Percentiles rank a stretch among this genome's conserved stretches.
These are phyloP conservation scores for Sciurus niger DNA, from an alignment of 2,113 vertebrate species.

Conservation along the genomic window DNA sequence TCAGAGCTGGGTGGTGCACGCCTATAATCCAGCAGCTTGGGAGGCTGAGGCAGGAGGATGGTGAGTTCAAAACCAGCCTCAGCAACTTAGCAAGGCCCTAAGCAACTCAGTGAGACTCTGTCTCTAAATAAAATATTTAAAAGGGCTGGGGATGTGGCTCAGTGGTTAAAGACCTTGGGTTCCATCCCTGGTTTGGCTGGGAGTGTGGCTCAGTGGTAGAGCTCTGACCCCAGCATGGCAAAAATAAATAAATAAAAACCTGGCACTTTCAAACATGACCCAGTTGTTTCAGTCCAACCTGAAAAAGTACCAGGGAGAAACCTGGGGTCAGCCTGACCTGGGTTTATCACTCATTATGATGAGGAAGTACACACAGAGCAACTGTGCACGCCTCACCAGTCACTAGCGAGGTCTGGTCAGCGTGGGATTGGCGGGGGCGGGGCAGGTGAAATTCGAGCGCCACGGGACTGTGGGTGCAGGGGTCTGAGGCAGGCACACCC, in stretches of 20 bases:
- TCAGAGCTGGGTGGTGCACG: too few species aligned
- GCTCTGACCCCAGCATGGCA: background rate
- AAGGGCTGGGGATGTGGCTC: background rate
- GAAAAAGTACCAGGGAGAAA: background rate
- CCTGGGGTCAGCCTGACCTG: background rate
- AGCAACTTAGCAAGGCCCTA: too few species aligned
- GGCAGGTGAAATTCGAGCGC: background rate
- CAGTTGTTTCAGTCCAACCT: background rate
- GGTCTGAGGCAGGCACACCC: background rate
- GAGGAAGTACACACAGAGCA: background rate
- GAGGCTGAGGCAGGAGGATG: too few species aligned
- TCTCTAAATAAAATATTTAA: background rate
- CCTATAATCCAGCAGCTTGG: too few species aligned
- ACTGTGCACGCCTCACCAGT: background rate
- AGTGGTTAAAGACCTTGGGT: background rate
- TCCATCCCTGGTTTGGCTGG: background rate
- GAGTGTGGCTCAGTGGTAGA: background rate
- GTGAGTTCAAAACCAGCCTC: too few species aligned
- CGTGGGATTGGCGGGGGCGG: background rate
- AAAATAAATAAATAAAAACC: background rate
- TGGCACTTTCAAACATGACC: background rate
- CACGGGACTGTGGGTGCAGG: background rate
- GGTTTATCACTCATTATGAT: background rate
- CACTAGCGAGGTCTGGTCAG: too few species aligned
- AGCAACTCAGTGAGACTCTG: too few species aligned